Conservation (phyloP, 2,888 invertebrate genomes). For the Biston betularia region DNA sequence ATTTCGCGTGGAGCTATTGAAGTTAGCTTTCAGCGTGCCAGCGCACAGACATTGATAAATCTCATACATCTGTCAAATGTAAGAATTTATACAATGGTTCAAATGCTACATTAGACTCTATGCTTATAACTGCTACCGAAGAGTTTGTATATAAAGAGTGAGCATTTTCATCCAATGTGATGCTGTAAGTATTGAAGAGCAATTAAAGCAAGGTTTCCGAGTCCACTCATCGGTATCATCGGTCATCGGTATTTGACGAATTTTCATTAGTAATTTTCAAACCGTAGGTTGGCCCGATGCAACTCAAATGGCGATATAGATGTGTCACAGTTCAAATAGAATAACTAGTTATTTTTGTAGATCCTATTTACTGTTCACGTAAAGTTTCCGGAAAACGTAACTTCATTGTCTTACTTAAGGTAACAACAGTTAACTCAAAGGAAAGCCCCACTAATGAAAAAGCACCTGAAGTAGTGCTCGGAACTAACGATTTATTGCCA, state of each 20-base stretch:
- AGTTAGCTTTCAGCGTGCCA: slow-evolving; percentile 67
- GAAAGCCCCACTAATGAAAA: slow-evolving; percentile 69
- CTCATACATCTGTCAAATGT: slow-evolving; percentile 72
- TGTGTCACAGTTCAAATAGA: background rate
- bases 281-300: no score
- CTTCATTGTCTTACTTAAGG: slow-evolving; percentile 43
- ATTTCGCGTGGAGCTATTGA: slow-evolving; percentile 67
- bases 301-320: no score
- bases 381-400: slow-evolving; percentile 27
- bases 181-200: no score
- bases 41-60: slow-evolving; percentile 70
- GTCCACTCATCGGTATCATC: no score
- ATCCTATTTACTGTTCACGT: slow-evolving; percentile 6
- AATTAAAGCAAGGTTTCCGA: no score
- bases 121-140: background rate
- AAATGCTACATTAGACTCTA: slow-evolving; percentile 18
- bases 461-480: slow-evolving; percentile 72
- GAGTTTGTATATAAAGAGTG: no score
- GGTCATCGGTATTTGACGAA: no score
- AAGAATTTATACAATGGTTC: slow-evolving; percentile 51
- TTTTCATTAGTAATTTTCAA: no score
- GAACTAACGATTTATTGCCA: slow-evolving; percentile 72
- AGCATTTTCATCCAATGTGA: no score
- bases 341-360: slow-evolving; percentile 9
- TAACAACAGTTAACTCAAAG: slow-evolving; percentile 54